Percentiles rank a stretch among this genome's conserved stretches.
Conservation (phyloP, 2,113 vertebrate species). For the Eolophus roseicapilla region DNA sequence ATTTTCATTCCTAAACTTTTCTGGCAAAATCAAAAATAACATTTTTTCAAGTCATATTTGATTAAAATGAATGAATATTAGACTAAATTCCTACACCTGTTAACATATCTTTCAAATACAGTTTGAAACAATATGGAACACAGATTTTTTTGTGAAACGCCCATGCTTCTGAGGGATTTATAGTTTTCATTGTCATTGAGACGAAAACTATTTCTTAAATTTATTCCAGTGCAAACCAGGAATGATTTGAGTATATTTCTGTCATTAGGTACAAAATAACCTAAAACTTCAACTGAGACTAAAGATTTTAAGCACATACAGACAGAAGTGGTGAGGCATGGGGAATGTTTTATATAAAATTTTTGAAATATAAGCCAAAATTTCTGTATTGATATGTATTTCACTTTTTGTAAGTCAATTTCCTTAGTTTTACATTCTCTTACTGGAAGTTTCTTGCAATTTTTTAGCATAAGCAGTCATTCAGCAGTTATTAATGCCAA, state of each 20-base stretch:
- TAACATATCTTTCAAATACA: neutral
- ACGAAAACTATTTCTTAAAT: neutral
- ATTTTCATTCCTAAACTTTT: neutral
- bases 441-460: neutral
- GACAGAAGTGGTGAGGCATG: neutral
- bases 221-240: neutral
- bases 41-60: neutral
- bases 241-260: neutral
- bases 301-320: neutral
- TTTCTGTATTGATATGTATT: neutral
- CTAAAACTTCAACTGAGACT: neutral
- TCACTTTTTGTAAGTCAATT: neutral
- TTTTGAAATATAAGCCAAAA: neutral
- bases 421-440: neutral
- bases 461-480: neutral
- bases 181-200: neutral
- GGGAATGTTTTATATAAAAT: neutral
- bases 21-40: neutral
- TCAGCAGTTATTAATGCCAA: neutral
- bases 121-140: neutral
- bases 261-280: neutral
- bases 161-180: neutral
- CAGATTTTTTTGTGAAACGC: neutral
- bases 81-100: neutral
- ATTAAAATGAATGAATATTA: neutral